Evolutionary conservation across 2,888 invertebrate species (phyloP), one percentile per base, ranked within the genome.

Genomic region (Aleiodes alternator): DNA sequence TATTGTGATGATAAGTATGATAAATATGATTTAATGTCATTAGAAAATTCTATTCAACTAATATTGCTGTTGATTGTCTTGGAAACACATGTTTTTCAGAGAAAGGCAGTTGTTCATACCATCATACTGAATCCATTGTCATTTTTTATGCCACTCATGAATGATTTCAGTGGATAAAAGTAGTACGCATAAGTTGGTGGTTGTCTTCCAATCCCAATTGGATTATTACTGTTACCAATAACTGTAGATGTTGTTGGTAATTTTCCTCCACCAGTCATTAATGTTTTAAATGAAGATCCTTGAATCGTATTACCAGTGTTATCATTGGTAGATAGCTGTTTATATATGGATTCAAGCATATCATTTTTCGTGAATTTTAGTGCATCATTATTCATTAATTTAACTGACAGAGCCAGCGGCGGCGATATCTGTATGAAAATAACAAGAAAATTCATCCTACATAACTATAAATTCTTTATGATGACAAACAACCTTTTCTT

Each of bases 91-190:
- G 3, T 38, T 38, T 38, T 38, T 7, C 38, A 38, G 38, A 8
- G 38, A 38, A 38, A 38, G 5, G 38, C 8, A 57, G 57, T 23
- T 64, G 51, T 1, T 69, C 83, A 81, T 76, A 85, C 86, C 53
- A 82, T 79, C n/a, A 79, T 77, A 38, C 83, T 80, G 71, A 84
- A 79, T 5, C 79, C 79, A 64, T 84, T 69, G 72, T 82, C 77
- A 48, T 80, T 80, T 31, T 82, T 82, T 7, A 85, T 71, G 77
- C 90, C 90, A 78, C 90, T 90, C 77, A 90, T 83, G 77, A 92
- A 91, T 74, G 90, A 90, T 80, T 91, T 91, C 69, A 92, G 82
- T 0, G 92, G 92, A 80, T 91, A 92, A 83, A 91, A 92, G 82
- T 92, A 91, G 81, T 92, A 92, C 80, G 90, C 90, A 83, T 78